A percentile compares a stretch with the other conserved stretches of the same genome.
These are phyloP conservation scores for Pteronotus mesoamericanus DNA, from an alignment of 2,797 vertebrate species.

Conservation along the genomic window DNA sequence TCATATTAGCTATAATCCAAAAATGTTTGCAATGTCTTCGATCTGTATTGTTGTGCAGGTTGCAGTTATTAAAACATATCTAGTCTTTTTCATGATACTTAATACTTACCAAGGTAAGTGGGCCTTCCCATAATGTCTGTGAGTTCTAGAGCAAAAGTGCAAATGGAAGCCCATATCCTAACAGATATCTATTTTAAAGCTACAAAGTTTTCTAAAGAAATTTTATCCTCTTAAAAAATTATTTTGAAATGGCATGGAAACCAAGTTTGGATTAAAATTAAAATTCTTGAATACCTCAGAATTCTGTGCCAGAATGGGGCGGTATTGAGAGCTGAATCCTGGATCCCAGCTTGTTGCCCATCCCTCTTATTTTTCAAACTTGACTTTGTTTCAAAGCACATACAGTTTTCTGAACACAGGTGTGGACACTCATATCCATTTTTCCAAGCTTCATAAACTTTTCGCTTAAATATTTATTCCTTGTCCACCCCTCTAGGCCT, in stretches of 20 bases:
- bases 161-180: not conserved
- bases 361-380: not conserved
- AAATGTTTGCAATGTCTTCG: not conserved
- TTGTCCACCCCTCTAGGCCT: not conserved
- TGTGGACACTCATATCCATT: not conserved
- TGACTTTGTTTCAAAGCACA: not conserved
- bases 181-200: not conserved
- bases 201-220: not conserved
- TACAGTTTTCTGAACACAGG: not conserved
- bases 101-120: not conserved
- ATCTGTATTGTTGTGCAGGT: not conserved
- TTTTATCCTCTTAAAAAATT: not conserved
- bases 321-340: not conserved
- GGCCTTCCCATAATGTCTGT: not conserved
- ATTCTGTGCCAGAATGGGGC: not conserved
- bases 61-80: slow-evolving; percentile 10
- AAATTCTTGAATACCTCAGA: not conserved
- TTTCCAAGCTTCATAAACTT: not conserved
- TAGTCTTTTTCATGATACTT: not conserved
- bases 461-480: not conserved
- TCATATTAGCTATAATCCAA: slow-evolving; percentile 17
- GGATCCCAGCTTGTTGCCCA: not conserved
- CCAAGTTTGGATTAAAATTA: slow-evolving; percentile 29
- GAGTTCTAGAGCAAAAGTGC: not conserved
- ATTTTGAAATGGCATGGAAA: not conserved